Evolutionary conservation across 2,888 invertebrate species (phyloP), one percentile per base, ranked within the genome.

Genomic region (Eucera pruinosa): DNA sequence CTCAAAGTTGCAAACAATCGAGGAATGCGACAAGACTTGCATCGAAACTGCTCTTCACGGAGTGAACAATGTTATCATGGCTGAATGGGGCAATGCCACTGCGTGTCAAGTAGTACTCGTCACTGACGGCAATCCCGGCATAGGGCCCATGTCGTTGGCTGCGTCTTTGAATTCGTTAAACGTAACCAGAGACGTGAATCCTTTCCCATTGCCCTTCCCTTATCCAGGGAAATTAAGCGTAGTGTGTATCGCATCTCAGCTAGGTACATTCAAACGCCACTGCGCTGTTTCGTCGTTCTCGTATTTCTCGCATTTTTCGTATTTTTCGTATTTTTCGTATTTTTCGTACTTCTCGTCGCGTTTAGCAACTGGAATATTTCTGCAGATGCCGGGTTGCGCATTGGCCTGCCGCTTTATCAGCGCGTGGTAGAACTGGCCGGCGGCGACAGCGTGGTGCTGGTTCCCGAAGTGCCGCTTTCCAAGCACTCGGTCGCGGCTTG

Each of bases 31-130:
- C 90, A 97, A 97, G 91, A 97, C 98, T 0, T 96, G 96, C 88
- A 94, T 98, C 73, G 96, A 97, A 89, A 94, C 95, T 6, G 97
- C 97, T 57, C 93, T 98, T 2, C 95, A 95, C 86, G 97, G 96
- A 23, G 95, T 97, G 0, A 96, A 96, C 88, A 95, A 95, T 87
- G 93, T 97, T 61, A 95, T 98, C 41, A 94, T 96, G 41, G 95
- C 95, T 65, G 97, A 98, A 91, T 99, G 98, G 98, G 98, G 98
- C 5, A 96, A 95, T 76, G 96, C 96, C 82, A 97, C 96, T 58
- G 95, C 96, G 9, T 96, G 97, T 85, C 98, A 98, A 93, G 95
- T 96, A 89, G 93, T 97, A 33, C 90, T 96, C 39, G 94, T 97
- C 43, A 96, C 97, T 0, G 97, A 97, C 93, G 97, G 96, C 25